These are phyloP conservation scores for Leucophenga maculata DNA, from an alignment of 2,888 invertebrate genomes.

Conservation along the genomic window DNA sequence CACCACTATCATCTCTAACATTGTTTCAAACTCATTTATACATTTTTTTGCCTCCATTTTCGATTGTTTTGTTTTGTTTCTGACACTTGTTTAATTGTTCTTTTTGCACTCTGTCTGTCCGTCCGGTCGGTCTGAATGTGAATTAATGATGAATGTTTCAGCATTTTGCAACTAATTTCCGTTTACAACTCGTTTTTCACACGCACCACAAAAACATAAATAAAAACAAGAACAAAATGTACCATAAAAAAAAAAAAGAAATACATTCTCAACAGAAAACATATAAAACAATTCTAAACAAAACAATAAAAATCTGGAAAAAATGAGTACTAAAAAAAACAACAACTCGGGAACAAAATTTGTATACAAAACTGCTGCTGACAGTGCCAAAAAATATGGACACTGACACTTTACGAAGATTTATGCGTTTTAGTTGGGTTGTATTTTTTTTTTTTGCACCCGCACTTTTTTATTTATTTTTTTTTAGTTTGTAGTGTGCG, in stretches of 20 bases:
- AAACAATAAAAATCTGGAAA: conserved; percentile 55
- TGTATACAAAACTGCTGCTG: conserved; percentile 46
- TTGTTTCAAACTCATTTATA: not conserved
- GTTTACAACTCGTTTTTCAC: conserved; percentile 55
- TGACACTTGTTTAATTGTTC: conserved; percentile 55
- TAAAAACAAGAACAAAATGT: conserved; percentile 25
- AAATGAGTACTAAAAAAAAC: not conserved
- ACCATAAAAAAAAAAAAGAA: conserved; percentile 51
- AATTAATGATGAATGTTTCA: conserved; percentile 48
- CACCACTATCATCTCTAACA: no score
- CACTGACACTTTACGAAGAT: conserved; percentile 63
- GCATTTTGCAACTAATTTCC: conserved; percentile 56
- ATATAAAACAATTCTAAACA: conserved; percentile 36
- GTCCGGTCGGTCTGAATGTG: conserved; percentile 33
- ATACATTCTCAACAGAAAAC: conserved; percentile 5
- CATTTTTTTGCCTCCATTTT: not conserved
- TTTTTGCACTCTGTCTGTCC: conserved; percentile 45
- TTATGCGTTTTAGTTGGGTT: conserved; percentile 61
- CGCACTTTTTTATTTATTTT: no score
- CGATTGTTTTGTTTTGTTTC: not conserved
- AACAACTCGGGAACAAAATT: conserved; percentile 16
- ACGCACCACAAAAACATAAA: conserved; percentile 38
- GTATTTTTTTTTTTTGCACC: not conserved
- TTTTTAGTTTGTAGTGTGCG: not conserved
- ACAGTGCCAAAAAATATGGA: conserved; percentile 59